Evolutionary conservation across 2,888 invertebrate species (phyloP).

Genomic region (Clusia tigrina): DNA sequence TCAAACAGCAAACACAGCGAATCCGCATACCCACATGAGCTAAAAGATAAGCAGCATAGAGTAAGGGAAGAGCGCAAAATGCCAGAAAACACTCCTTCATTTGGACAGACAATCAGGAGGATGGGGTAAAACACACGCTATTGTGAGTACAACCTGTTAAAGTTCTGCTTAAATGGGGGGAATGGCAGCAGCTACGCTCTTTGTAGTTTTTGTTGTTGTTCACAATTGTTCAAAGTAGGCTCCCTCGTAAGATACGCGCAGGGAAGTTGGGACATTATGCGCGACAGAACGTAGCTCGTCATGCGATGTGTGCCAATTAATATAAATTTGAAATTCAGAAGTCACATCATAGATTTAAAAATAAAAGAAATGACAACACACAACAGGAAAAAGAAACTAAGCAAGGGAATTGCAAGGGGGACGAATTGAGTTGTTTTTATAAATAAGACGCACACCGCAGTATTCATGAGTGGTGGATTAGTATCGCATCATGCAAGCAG

Average conservation of each 20-base stretch:
- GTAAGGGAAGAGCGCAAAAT: neutral
- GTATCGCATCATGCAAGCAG: neutral
- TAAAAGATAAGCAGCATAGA: neutral
- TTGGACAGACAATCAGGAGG: neutral
- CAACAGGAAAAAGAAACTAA: too few relatives aligned
- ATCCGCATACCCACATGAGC: neutral
- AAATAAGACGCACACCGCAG: too few relatives aligned
- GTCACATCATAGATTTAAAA: too few relatives aligned
- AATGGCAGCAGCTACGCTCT: too few relatives aligned
- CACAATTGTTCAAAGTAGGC: too few relatives aligned
- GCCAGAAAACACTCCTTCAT: neutral
- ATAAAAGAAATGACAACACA: too few relatives aligned
- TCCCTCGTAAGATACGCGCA: neutral
- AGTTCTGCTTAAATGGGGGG: too few relatives aligned
- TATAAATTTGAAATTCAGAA: too few relatives aligned
- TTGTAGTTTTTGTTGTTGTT: too few relatives aligned
- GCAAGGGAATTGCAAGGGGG: too few relatives aligned
- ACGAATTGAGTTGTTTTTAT: too few relatives aligned
- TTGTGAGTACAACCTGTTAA: too few relatives aligned
- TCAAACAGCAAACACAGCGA: neutral
- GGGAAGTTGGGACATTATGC: neutral
- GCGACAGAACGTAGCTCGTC: neutral
- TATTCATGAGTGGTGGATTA: neutral
- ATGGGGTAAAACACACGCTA: neutral
- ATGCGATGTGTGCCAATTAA: slow-evolving; percentile 6